These are phyloP conservation scores for Dendrolimus punctatus DNA, from an alignment of 1,140 invertebrate genomes.

Conservation along the genomic window DNA sequence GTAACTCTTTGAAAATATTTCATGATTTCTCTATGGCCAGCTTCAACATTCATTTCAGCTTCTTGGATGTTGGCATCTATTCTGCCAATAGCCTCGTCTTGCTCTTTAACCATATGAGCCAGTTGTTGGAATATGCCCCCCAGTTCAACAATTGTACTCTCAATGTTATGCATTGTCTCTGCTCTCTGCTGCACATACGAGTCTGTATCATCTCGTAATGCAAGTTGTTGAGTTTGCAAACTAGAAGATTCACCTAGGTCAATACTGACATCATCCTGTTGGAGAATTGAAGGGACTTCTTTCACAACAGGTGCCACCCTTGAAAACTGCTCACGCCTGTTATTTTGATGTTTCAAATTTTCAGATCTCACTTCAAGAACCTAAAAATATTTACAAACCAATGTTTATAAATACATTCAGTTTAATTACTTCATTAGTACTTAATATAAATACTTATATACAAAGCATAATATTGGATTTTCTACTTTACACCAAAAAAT, in stretches of 20 bases:
- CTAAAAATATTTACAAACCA: conserved; percentile 30
- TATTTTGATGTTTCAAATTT: conserved; percentile 97
- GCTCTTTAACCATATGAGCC: conserved; percentile 99
- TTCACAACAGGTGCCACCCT: conserved; percentile 82
- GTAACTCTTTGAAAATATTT: conserved; percentile 99
- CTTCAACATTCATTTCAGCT: conserved; percentile 96
- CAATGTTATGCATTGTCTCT: conserved; percentile 99
- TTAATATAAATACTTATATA: too few relatives aligned
- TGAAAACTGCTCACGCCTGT: conserved; percentile 94
- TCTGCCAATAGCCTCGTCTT: conserved; percentile 98
- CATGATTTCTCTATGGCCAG: conserved; percentile 96
- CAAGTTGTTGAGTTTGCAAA: conserved; percentile 75
- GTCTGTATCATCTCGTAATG: conserved; percentile 89
- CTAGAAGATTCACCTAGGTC: conserved; percentile 76
- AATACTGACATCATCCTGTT: conserved; percentile 85
- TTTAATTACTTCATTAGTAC: not conserved
- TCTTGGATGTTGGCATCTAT: conserved; percentile 98
- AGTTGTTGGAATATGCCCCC: conserved; percentile 98
- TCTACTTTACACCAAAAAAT: too few relatives aligned
- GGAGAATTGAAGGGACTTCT: conserved; percentile 75
- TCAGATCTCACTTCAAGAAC: conserved; percentile 90
- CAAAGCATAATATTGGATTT: too few relatives aligned
- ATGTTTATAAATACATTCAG: conserved; percentile 3
- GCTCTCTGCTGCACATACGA: conserved; percentile 93
- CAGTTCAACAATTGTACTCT: conserved; percentile 99